These are phyloP conservation scores for Leucopsar rothschildi DNA, from an alignment of 2,113 vertebrate genomes.

Conservation along the genomic window DNA sequence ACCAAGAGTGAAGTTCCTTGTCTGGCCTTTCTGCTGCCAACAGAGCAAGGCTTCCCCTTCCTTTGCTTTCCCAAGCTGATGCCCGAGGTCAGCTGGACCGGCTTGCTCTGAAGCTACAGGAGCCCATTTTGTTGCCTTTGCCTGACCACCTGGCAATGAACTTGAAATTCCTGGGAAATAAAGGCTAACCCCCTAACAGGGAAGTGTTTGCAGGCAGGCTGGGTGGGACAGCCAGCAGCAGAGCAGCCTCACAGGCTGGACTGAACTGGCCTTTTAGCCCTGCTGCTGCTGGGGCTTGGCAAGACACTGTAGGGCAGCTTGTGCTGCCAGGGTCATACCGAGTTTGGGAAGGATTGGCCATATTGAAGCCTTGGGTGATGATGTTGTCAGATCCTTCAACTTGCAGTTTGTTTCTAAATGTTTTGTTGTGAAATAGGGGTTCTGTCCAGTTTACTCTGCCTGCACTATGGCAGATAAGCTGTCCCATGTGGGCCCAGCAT, in stretches of 20 bases:
- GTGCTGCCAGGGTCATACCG: rapidly evolving
- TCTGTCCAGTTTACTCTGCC: background rate
- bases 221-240: background rate
- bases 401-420: background rate
- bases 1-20: background rate
- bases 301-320: background rate
- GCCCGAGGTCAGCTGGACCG: background rate
- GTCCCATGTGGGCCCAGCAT: rapidly evolving
- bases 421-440: background rate
- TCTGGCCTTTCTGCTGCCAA: background rate
- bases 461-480: background rate
- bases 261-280: background rate
- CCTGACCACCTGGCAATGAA: background rate
- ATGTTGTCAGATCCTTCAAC: background rate
- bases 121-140: background rate
- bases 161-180: background rate
- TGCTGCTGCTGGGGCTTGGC: background rate
- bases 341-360: background rate
- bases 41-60: background rate
- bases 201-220: background rate
- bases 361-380: background rate
- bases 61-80: background rate
- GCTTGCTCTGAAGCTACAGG: background rate
- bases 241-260: background rate
- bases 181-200: background rate